Percentiles rank a stretch among this genome's conserved stretches.
phyloP scores from a whole-genome alignment of 2,113 vertebrate genomes.

The Bubo scandiacus region DNA sequence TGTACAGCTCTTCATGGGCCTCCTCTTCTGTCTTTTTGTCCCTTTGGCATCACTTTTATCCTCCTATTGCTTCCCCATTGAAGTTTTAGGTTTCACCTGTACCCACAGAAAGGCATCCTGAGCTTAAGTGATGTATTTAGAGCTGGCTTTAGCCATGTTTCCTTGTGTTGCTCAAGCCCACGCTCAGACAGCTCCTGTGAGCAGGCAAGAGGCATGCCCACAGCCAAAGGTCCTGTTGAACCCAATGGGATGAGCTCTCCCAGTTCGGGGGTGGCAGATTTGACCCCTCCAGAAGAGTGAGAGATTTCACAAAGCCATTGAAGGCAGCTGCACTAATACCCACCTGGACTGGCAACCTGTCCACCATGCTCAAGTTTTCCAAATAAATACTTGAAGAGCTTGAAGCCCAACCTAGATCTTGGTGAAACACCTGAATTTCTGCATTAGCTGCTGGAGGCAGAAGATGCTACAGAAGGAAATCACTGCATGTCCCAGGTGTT shows the following conservation, averaged over 20 bases:
- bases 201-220: background rate
- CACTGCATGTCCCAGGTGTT: background rate
- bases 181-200: background rate
- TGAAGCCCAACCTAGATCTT: background rate
- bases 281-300: background rate
- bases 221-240: background rate
- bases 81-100: background rate
- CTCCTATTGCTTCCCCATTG: background rate
- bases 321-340: background rate
- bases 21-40: background rate
- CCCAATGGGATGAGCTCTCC: background rate
- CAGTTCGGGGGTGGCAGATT: background rate
- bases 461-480: background rate
- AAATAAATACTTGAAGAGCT: background rate
- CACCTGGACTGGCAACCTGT: background rate
- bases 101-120: background rate
- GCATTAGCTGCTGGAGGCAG: background rate
- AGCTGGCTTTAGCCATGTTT: background rate
- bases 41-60: background rate
- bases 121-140: background rate
- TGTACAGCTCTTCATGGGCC: background rate
- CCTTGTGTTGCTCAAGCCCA: background rate
- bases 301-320: rapidly evolving
- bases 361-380: background rate
- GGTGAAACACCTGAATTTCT: background rate